Conservation (phyloP, 2,888 invertebrate genomes). For the Siphonodentalium dalli region DNA sequence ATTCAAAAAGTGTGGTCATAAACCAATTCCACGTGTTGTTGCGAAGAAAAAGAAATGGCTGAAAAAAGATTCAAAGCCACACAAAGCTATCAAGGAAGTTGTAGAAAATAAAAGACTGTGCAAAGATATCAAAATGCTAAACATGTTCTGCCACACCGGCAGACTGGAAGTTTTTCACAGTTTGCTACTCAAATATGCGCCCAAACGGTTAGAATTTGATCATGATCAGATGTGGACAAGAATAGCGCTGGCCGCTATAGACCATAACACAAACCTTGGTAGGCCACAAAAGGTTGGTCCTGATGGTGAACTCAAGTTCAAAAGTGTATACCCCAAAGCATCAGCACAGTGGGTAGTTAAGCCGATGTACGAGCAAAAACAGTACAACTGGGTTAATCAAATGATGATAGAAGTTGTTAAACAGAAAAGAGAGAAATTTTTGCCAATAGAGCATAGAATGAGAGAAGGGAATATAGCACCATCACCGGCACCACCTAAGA, state of each 20-base stretch:
- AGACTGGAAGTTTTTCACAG: slow-evolving; percentile 25
- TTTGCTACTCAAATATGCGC: slow-evolving; percentile 23
- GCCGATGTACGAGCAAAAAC: slow-evolving; percentile 12
- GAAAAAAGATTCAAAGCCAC: slow-evolving; percentile 11
- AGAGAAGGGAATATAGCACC: slow-evolving; percentile 10
- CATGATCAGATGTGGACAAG: slow-evolving; percentile 18
- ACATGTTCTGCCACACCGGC: slow-evolving; percentile 28
- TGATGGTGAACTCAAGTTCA: slow-evolving; percentile 6
- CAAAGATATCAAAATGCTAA: slow-evolving; percentile 19
- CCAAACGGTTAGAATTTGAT: slow-evolving; percentile 23
- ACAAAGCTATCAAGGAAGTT: slow-evolving; percentile 19
- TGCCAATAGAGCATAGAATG: not conserved
- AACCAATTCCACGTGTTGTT: not conserved
- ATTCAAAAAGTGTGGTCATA: slow-evolving; percentile 11
- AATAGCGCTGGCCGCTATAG: slow-evolving; percentile 18
- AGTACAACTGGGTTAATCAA: slow-evolving; percentile 2
- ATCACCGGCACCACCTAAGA: slow-evolving; percentile 7
- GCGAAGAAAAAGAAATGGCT: slow-evolving; percentile 18
- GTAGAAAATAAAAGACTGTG: slow-evolving; percentile 15
- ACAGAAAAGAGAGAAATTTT: not conserved
- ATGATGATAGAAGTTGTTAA: slow-evolving; percentile 8
- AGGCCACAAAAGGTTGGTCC: slow-evolving; percentile 4
- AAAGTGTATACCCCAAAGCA: slow-evolving; percentile 7
- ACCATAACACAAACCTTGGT: slow-evolving; percentile 18
- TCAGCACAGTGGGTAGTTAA: slow-evolving; percentile 17